Percentiles rank a stretch among this genome's conserved stretches.
phyloP scores from a whole-genome alignment of 2,797 vertebrate genomes.

The Falco rusticolus region DNA sequence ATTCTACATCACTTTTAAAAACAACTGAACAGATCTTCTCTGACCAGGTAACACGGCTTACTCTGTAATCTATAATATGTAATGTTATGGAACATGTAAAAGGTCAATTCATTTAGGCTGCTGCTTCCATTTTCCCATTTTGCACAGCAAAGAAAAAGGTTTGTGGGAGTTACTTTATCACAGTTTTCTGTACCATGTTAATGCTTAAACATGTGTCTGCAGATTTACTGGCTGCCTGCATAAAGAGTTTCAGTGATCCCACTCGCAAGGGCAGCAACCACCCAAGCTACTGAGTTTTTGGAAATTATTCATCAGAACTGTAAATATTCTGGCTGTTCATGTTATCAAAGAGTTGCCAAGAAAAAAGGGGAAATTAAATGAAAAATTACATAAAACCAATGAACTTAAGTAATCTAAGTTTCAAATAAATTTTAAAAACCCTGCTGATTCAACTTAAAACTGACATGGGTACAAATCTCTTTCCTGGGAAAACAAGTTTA shows the following conservation, averaged over 20 bases:
- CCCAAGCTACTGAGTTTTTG: not conserved
- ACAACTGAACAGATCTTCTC: not conserved
- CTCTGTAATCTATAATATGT: not conserved
- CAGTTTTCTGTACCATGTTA: not conserved
- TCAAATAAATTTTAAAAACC: not conserved
- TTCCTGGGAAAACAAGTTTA: not conserved
- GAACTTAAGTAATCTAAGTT: not conserved
- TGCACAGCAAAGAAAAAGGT: not conserved
- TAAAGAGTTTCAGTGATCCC: not conserved
- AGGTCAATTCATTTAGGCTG: not conserved
- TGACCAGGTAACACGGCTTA: not conserved
- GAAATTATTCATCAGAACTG: not conserved
- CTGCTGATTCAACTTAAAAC: not conserved
- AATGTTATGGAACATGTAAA: not conserved
- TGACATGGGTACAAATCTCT: not conserved
- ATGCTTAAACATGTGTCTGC: not conserved
- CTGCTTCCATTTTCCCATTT: not conserved
- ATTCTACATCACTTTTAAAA: not conserved
- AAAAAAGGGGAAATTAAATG: not conserved
- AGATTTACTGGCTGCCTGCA: constrained; percentile 1
- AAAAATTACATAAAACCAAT: not conserved
- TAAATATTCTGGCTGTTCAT: not conserved
- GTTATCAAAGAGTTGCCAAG: not conserved
- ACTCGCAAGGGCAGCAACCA: not conserved
- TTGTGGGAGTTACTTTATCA: not conserved